These are phyloP conservation scores for Channa maculata DNA, from an alignment of 2,113 vertebrate genomes.

Conservation along the genomic window DNA sequence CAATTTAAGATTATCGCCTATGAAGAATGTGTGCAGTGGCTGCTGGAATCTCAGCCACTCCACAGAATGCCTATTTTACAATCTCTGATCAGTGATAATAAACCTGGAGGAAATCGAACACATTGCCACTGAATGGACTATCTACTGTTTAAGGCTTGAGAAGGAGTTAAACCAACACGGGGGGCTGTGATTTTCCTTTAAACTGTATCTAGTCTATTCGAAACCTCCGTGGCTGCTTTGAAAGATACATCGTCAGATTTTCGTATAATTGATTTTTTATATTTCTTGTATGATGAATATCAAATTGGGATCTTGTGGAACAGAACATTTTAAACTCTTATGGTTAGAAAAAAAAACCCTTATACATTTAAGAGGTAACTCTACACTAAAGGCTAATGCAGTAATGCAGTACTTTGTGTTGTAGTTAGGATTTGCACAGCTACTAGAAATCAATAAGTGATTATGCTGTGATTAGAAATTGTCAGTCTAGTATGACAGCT, in stretches of 20 bases:
- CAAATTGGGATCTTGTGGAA: not conserved
- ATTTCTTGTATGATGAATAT: not conserved
- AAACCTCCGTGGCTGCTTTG: not conserved
- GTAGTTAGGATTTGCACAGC: not conserved
- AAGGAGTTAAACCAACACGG: slow-evolving; percentile 8
- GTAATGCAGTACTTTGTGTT: not conserved
- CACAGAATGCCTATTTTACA: slow-evolving; percentile 49
- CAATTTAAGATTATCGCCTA: slow-evolving; percentile 82
- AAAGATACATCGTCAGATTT: not conserved
- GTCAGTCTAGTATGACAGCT: too few species aligned
- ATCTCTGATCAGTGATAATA: slow-evolving; percentile 60
- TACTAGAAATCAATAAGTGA: not conserved
- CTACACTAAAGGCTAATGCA: not conserved
- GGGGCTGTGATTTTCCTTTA: not conserved
- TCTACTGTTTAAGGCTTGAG: not conserved
- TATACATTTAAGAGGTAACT: not conserved
- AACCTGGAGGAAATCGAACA: slow-evolving; percentile 36
- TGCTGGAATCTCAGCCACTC: slow-evolving; percentile 1
- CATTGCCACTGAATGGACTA: not conserved
- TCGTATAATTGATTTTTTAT: slow-evolving; percentile 1
- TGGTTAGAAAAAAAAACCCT: too few species aligned
- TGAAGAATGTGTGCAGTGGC: slow-evolving; percentile 71
- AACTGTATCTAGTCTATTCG: not conserved
- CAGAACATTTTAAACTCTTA: not conserved
- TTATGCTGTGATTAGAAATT: not conserved